Base-by-base conservation (phyloP, 30 jellyfish, hydroid and myxozoan genomes). In the Chrysaora quinquecirrha region DNA sequence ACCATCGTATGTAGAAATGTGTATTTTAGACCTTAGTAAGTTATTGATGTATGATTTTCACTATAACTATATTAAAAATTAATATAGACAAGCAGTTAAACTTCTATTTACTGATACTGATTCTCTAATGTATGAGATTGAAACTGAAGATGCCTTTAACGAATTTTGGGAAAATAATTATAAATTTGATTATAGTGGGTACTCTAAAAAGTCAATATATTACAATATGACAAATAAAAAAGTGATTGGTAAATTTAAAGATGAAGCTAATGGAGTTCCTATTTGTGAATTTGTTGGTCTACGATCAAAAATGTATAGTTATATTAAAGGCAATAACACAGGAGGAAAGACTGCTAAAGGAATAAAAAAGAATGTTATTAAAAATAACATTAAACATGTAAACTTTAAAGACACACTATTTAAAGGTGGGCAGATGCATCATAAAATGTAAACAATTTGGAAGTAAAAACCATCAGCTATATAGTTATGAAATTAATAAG, bases 51-150 rank as follows among this genome's bases (percentile, higher is more conserved):
- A 81, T 68, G 97, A 89, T 34, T 72, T 89, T 33, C 95, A 82
- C 50, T 82, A 89, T 60, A 54, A 82, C 87, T 89, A 81, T 47
- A 81, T 89, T 7, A 68, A 34, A 61, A 35, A 64, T 33, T 76
- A 78, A 25, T 80, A 88, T 80, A 73, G 22, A 0, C 61, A 73
- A 21, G 62, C 73, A 48, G 71, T 86, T 11, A 75, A 69, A 23
- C 75, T 90, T 1, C 63, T 82, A 31, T 83, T 69, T 52, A 90
- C 90, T 21, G 97, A 84, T 46, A 90, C 97, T 0, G 97, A 90
- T 71, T 0, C 49, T 50, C 34, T 88, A 47, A 22, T 70, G 1
- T 90, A 90, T 76, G 96, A 76, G 32, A 75, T 90, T 0, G 63
- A 90, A 52, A 47, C 89, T 14, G 89, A 90, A 24, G 96, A 90